phyloP scores from a whole-genome alignment of 1,140 invertebrate genomes.

The Drosophila takahashii region DNA sequence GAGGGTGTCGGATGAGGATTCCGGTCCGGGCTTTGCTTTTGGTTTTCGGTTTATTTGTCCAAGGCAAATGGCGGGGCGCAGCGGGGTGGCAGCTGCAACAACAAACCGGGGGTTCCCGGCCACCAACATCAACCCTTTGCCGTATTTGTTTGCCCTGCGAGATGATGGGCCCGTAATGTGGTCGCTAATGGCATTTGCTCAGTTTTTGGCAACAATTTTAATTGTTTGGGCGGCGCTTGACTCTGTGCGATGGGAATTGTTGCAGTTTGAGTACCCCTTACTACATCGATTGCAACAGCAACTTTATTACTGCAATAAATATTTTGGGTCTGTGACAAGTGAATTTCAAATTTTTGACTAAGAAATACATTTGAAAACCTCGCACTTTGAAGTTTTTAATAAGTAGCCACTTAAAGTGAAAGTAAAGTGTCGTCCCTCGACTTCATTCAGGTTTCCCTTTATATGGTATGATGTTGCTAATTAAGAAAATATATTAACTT shows the following conservation, averaged over 20 bases:
- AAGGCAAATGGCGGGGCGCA: slow-evolving; percentile 68
- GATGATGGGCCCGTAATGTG: slow-evolving; percentile 79
- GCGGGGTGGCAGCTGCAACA: slow-evolving; percentile 81
- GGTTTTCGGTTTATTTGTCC: slow-evolving; percentile 54
- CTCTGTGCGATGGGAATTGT: slow-evolving; percentile 22
- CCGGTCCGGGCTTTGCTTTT: slow-evolving; percentile 36
- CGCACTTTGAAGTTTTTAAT: too few species aligned
- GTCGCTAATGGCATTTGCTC: slow-evolving; percentile 74
- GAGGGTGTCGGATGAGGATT: slow-evolving; percentile 26
- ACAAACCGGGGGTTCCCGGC: slow-evolving; percentile 39
- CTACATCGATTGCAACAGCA: too few species aligned
- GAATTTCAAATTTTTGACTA: background rate
- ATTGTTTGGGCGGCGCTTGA: slow-evolving; percentile 79
- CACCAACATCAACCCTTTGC: slow-evolving; percentile 55
- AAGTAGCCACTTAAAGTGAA: too few species aligned
- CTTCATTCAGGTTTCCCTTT: too few species aligned
- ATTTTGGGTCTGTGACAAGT: background rate
- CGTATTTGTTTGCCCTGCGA: slow-evolving; percentile 58
- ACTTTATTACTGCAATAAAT: background rate
- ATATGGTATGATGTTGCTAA: too few species aligned
- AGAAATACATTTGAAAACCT: too few species aligned
- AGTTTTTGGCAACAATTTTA: slow-evolving; percentile 77
- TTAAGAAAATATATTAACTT: too few species aligned
- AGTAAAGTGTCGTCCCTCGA: too few species aligned
- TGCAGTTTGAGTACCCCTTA: background rate